Base-by-base conservation (phyloP, 2,113 vertebrate genomes). In the Melanocharis versteri region DNA sequence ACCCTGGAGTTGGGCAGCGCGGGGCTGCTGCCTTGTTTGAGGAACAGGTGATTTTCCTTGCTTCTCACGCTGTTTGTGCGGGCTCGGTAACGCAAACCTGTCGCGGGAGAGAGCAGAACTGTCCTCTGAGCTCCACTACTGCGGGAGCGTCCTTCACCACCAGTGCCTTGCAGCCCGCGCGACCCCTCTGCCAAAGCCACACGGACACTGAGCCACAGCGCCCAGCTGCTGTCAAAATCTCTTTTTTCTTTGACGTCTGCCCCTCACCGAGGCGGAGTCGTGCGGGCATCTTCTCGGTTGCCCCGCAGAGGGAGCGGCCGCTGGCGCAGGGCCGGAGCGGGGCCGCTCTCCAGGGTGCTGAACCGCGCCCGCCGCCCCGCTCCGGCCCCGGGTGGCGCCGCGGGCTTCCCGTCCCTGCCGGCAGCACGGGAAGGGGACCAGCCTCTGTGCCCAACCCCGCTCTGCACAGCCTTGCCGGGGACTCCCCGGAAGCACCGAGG, bases 301-400 rank as follows among this genome's bases (percentile, higher is more conserved):
- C 30, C 5, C n/a, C 2, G 40, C 65, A 1, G 65, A 1, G 13
- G 62, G 28, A 37, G 78, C 69, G 53, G 57, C 47, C 57, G n/a
- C 30, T 3, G 50, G 26, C 28, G 8, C 37, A 1, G 26, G 33
- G 15, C 51, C 1, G 45, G 37, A 6, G 51, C 11, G n/a, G 31
- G 10, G 51, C 35, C 39, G 89, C 97, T 98, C 89, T 97, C 97
- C 97, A 30, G 45, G 95, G 97, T 98, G 62, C 97, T 98, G 94
- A 94, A 58, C 13, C 11, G 9, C 27, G 9, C 16, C 33, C 10
- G 15, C 21, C 8, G 3, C 57, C 33, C 11, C 16, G 27, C 35
- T 24, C 24, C 47, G 1, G 15, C 44, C 30, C 28, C 35, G 10
- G 21, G 6, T 12, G 14, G 0, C 2, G 33, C 27, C 24, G 28